Percentiles rank a stretch among this genome's conserved stretches.
Conservation (phyloP, 1,140 invertebrate species). For the Nixonia krombeini region DNA sequence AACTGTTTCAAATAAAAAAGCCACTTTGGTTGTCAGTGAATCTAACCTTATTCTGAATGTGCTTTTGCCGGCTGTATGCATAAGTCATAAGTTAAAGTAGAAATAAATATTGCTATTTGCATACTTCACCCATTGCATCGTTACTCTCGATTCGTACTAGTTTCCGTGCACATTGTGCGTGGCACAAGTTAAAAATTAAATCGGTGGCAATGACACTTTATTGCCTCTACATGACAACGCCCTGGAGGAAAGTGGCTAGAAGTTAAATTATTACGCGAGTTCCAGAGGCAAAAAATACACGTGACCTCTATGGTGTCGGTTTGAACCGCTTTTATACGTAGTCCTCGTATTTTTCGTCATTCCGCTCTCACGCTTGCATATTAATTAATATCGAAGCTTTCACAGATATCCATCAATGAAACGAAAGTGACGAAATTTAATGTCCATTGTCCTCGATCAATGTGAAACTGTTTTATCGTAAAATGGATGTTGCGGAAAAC, state of each 20-base stretch:
- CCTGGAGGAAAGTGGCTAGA: conserved; percentile 1
- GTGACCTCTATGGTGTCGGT: not conserved
- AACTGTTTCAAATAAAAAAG: too few species aligned
- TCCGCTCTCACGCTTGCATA: too few species aligned
- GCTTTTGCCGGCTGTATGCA: too few species aligned
- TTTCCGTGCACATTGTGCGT: not conserved
- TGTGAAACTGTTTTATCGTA: too few species aligned
- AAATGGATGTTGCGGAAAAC: too few species aligned
- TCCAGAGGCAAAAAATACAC: not conserved
- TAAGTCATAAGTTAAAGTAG: too few species aligned
- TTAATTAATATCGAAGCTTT: too few species aligned
- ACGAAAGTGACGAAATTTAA: too few species aligned
- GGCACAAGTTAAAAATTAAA: conserved; percentile 11
- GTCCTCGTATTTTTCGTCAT: not conserved
- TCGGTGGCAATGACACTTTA: conserved; percentile 11
- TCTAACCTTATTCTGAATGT: too few species aligned
- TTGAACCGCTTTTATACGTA: not conserved
- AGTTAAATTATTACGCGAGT: not conserved
- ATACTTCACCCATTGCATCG: not conserved
- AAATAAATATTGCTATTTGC: conserved; percentile 4
- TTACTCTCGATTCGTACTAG: not conserved
- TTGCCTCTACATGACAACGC: not conserved
- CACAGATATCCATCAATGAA: too few species aligned
- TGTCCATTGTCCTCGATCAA: too few species aligned
- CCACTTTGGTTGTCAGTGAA: too few species aligned